phyloP scores from a whole-genome alignment of 2,888 invertebrate species.

The Spatulosminthurus flaviceps region DNA sequence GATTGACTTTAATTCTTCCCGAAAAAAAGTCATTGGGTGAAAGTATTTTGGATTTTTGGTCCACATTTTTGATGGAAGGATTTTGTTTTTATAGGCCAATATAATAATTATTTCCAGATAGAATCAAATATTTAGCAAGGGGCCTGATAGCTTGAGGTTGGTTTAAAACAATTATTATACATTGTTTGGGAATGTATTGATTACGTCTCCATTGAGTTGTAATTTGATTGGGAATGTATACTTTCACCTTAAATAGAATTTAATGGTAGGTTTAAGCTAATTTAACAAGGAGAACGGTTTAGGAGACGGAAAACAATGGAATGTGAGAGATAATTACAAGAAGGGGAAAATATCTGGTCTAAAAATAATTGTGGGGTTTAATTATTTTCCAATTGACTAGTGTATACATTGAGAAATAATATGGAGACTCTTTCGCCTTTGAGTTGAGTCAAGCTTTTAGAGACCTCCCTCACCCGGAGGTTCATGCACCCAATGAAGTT shows the following conservation, averaged over 20 bases:
- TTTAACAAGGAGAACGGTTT: not conserved
- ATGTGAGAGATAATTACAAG: not conserved
- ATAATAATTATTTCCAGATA: not conserved
- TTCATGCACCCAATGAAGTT: not conserved
- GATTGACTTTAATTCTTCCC: not conserved
- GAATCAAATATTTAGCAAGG: not conserved
- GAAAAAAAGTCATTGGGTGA: not conserved
- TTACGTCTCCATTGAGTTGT: not conserved
- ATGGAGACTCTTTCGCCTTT: no score
- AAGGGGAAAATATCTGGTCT: no score
- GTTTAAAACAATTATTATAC: not conserved
- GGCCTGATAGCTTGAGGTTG: not conserved
- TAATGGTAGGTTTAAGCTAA: not conserved
- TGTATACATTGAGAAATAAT: no score
- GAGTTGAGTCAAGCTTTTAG: no score
- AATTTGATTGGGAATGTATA: not conserved
- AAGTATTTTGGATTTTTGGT: no score
- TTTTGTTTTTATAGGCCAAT: no score
- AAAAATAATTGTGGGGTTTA: no score
- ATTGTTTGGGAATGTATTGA: not conserved
- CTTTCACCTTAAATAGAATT: not conserved
- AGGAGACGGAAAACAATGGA: not conserved
- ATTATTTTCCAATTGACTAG: no score
- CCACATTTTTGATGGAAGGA: no score
- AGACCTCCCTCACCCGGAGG: conserved; percentile 3